These are phyloP conservation scores for Antheraea mylitta DNA, from an alignment of 1,140 invertebrate genomes.

Conservation along the genomic window DNA sequence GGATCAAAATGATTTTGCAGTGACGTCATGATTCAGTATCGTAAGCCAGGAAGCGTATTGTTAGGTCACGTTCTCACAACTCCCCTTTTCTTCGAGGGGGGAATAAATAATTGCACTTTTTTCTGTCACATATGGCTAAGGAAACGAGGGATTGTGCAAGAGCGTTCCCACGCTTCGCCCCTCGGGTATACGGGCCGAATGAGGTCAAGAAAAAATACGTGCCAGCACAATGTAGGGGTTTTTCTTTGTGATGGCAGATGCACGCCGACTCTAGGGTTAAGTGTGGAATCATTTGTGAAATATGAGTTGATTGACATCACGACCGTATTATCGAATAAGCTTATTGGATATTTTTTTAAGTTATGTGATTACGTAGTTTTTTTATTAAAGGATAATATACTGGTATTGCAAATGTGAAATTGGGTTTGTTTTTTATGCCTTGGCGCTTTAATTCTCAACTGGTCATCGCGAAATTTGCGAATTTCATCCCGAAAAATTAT, in stretches of 20 bases:
- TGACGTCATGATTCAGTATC: constrained; percentile 51
- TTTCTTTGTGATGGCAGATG: constrained; percentile 69
- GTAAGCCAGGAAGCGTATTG: constrained; percentile 76
- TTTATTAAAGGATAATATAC: too few species aligned
- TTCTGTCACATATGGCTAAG: constrained; percentile 77
- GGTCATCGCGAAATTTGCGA: too few species aligned
- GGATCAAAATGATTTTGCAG: constrained; percentile 48
- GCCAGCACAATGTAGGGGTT: constrained; percentile 66
- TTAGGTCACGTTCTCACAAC: constrained; percentile 77
- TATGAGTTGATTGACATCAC: constrained; percentile 54
- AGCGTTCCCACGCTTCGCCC: constrained; percentile 75
- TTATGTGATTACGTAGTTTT: constrained; percentile 16
- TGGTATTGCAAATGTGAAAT: too few species aligned
- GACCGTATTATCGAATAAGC: constrained; percentile 26
- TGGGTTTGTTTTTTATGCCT: too few species aligned
- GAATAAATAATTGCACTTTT: constrained; percentile 78
- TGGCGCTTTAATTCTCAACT: too few species aligned
- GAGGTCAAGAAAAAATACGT: constrained; percentile 77
- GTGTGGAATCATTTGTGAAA: constrained; percentile 56
- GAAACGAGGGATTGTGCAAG: constrained; percentile 70
- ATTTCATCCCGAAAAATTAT: too few species aligned
- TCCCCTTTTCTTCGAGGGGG: constrained; percentile 74
- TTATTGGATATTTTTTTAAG: constrained; percentile 21
- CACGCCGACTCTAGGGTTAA: constrained; percentile 61
- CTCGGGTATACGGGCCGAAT: constrained; percentile 57